phyloP scores from a whole-genome alignment of 2,888 invertebrate genomes.

The Parapristionchus giblindavisi region DNA sequence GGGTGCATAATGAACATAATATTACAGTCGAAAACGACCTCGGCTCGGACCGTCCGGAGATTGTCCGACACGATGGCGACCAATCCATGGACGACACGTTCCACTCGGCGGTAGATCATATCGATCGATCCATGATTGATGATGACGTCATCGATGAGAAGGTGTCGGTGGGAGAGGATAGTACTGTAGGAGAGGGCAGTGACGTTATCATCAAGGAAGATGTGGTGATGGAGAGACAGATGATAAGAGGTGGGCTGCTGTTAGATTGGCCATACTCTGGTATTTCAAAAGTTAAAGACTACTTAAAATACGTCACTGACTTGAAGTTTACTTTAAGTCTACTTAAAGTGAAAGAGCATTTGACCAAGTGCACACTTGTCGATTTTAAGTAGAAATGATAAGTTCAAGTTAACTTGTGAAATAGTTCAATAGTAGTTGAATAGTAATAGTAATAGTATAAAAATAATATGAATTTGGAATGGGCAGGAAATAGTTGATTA shows the following conservation, averaged over 20 bases:
- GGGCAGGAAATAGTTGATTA: no score
- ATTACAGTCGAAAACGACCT: conserved; percentile 6
- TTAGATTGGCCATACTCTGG: background rate
- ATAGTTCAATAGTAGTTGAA: no score
- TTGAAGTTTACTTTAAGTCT: no score
- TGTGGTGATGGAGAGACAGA: background rate
- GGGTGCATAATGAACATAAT: no score
- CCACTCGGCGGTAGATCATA: conserved; percentile 13
- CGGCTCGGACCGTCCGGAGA: conserved; percentile 21
- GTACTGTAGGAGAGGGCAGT: background rate
- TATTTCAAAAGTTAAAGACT: no score
- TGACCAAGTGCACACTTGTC: background rate
- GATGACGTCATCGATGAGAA: background rate
- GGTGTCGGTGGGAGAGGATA: conserved; percentile 1
- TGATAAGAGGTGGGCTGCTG: background rate
- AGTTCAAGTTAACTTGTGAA: no score
- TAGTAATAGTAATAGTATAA: no score
- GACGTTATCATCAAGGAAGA: conserved; percentile 5
- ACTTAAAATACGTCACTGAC: no score
- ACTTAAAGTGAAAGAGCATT: background rate
- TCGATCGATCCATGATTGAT: background rate
- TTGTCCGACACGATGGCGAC: conserved; percentile 10
- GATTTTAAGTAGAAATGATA: no score
- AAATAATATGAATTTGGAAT: no score
- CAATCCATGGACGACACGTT: conserved; percentile 26